A percentile compares a stretch with the other conserved stretches of the same genome.
phyloP scores from a whole-genome alignment of 2,888 invertebrate species.

The Polydrusus cervinus region DNA sequence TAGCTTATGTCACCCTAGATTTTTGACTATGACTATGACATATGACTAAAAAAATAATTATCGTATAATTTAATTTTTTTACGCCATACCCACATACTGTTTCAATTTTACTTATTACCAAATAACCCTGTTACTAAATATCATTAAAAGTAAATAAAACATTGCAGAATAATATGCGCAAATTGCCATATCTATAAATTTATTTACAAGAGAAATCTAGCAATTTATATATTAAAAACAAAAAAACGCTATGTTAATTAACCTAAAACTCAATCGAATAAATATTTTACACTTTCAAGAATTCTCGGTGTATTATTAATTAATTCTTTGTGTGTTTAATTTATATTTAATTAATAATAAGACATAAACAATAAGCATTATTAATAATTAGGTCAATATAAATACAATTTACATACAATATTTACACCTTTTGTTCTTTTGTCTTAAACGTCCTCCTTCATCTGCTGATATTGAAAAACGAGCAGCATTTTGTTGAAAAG shows the following conservation, averaged over 20 bases:
- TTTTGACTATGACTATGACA: no score
- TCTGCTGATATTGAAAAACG: not conserved
- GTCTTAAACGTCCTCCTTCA: not conserved
- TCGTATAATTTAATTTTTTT: not conserved
- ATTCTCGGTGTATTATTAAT: not conserved
- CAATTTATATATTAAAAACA: not conserved
- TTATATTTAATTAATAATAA: conserved; percentile 2
- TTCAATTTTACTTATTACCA: not conserved
- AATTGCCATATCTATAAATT: conserved; percentile 1
- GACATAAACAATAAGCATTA: conserved; percentile 14
- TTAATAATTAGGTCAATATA: conserved; percentile 10
- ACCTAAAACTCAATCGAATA: not conserved
- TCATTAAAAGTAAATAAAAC: conserved; percentile 17
- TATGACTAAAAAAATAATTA: not conserved
- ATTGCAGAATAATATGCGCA: not conserved
- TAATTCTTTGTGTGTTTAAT: not conserved
- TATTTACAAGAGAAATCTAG: conserved; percentile 7
- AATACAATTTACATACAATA: conserved; percentile 8
- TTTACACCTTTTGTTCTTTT: conserved; percentile 1
- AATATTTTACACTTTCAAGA: conserved; percentile 5
- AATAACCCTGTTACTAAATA: conserved; percentile 11
- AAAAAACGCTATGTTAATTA: conserved; percentile 6
- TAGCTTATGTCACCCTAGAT: no score
- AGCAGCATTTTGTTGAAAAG: no score
- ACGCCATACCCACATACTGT: not conserved